Base-by-base conservation (phyloP, 2,113 vertebrate genomes). In the Delphinapterus leucas region DNA sequence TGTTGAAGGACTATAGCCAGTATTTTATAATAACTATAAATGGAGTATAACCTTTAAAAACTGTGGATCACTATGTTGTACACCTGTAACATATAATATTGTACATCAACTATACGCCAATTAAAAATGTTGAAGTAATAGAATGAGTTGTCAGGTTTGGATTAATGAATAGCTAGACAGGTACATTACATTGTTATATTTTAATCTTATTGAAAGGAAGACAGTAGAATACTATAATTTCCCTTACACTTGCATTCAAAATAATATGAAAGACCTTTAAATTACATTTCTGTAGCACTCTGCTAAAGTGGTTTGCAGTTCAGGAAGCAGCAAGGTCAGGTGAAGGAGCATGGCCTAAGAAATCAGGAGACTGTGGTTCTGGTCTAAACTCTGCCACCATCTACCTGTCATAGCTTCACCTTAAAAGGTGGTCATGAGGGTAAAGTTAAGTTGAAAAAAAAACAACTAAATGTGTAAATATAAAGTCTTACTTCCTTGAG, bases 401-500 rank as follows among this genome's bases (percentile, higher is more conserved):
- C 31, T 53, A 76, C 36, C 58, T 88, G 58, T 88, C 47, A 74
- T 82, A 82, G 67, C 23, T 88, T 82, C 20, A 76, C 47, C 26
- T 73, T 36, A 89, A 4, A 76, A 94, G 14, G 58, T 67, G 26
- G 44, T 94, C 68, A 83, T 68, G n/a, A 92, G 58, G 53, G 36
- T 67, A 92, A 90, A 77, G 90, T 47, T 60, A 3, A 96, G 49
- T 83, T 36, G 1, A 15, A 61, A 88, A 63, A 20, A 67, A 44
- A 36, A 6, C 1, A 53, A 28, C 17, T 63, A 91, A 95, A 71
- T 41, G 38, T 61, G 11, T 65, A 76, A 76, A 71, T 73, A 92
- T 92, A 65, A 55, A 92, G 28, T 60, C 41, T 92, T 80, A 79
- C 7, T 81, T 95, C 23, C 65, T 92, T 87, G 82, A 91, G 77